Percentiles rank a stretch among this genome's conserved stretches.
phyloP scores from a whole-genome alignment of 1,140 invertebrate species.

The Piezodorus guildinii region DNA sequence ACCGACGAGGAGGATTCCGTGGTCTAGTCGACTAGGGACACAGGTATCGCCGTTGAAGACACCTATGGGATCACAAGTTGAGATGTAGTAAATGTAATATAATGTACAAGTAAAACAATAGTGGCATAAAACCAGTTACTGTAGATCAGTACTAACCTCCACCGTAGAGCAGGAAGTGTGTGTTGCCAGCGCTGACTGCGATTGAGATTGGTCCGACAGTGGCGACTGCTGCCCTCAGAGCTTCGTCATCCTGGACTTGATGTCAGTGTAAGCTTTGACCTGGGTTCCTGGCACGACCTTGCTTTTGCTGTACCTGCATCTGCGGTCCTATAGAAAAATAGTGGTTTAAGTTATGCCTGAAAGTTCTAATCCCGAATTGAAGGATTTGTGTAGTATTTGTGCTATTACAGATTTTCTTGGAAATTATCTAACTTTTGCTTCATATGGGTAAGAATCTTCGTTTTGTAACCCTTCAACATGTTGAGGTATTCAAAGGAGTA shows the following conservation, averaged over 20 bases:
- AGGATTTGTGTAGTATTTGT: too few relatives aligned
- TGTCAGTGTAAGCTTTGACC: neutral
- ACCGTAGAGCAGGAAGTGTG: too few relatives aligned
- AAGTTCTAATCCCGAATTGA: neutral
- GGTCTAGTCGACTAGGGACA: too few relatives aligned
- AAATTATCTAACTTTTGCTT: slow-evolving; percentile 21
- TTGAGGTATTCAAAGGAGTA: slow-evolving; percentile 84
- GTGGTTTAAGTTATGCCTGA: neutral
- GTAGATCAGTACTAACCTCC: too few relatives aligned
- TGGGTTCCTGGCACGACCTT: neutral
- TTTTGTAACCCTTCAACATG: slow-evolving; percentile 89
- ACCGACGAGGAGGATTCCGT: too few relatives aligned
- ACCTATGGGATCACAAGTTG: too few relatives aligned
- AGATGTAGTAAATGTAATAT: too few relatives aligned
- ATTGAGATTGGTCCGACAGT: neutral
- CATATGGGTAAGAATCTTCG: slow-evolving; percentile 78
- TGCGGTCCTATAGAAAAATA: neutral
- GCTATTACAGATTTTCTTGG: neutral
- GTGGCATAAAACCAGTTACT: too few relatives aligned
- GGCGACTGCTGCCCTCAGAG: neutral
- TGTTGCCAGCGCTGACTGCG: neutral
- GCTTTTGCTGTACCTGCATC: too few relatives aligned
- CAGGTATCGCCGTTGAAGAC: too few relatives aligned
- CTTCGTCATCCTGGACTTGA: neutral
- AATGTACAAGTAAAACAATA: too few relatives aligned